A percentile compares a stretch with the other conserved stretches of the same genome.
Evolutionary conservation across 2,888 invertebrate genomes (phyloP).

Genomic region (Antheraea assamensis): DNA sequence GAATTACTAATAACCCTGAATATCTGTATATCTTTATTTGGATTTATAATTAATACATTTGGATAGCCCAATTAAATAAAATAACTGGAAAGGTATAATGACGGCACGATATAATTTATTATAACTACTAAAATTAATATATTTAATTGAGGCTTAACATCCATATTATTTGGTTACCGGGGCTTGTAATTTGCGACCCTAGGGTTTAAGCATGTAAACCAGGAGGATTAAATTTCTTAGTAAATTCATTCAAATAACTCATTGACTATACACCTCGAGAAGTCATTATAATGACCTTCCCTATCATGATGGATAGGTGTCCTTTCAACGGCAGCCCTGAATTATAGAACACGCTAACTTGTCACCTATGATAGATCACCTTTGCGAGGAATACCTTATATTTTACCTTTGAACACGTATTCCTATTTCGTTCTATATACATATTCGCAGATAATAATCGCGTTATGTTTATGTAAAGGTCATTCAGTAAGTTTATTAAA

Average conservation of each 20-base stretch:
- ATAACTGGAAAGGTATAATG: neutral
- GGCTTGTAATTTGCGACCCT: neutral
- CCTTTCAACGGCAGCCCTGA: conserved; percentile 25
- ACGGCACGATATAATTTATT: neutral
- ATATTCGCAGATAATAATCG: neutral
- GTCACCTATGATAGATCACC: conserved; percentile 29
- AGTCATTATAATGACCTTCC: neutral
- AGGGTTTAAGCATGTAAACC: neutral
- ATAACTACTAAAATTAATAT: neutral
- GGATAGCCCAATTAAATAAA: neutral
- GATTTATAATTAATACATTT: neutral
- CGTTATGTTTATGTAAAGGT: neutral
- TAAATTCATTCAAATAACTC: neutral
- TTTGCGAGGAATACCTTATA: conserved; percentile 16
- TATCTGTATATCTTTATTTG: neutral
- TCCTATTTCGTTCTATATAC: conserved; percentile 13
- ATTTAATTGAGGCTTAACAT: neutral
- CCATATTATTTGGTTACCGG: neutral
- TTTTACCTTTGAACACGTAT: conserved; percentile 9
- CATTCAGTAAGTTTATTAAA: neutral
- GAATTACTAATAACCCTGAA: too few species aligned
- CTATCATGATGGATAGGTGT: conserved; percentile 33
- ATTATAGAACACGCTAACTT: conserved; percentile 26
- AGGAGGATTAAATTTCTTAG: neutral
- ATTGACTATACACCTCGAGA: neutral